Evolutionary conservation across 2,888 invertebrate species (phyloP).

Genomic region (Onthophagus sagittarius): DNA sequence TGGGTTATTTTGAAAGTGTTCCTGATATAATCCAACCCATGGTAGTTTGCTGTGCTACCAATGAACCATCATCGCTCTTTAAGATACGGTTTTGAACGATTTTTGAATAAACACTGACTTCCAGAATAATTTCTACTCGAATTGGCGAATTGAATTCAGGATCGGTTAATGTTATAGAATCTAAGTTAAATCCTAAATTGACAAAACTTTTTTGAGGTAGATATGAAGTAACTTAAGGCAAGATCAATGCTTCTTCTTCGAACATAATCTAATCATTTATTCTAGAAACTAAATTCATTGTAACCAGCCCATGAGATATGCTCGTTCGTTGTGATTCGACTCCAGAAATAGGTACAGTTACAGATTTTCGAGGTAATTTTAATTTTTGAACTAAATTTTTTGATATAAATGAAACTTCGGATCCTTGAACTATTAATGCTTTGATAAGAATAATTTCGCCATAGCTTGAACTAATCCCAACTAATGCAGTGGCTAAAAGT

Average conservation of each 20-base stretch:
- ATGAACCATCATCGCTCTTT: neutral
- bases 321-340: neutral
- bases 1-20: neutral
- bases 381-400: neutral
- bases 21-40: neutral
- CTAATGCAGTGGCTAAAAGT: neutral
- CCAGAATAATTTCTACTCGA: neutral
- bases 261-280: neutral
- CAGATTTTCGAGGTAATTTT: neutral
- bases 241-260: neutral
- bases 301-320: neutral
- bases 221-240: neutral
- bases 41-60: neutral
- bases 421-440: neutral
- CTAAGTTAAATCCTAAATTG: neutral
- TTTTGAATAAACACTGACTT: neutral
- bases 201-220: neutral
- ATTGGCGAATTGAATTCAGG: neutral
- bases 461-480: neutral
- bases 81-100: neutral
- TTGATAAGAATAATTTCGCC: neutral
- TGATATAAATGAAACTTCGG: neutral
- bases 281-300: neutral
- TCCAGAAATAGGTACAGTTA: neutral
- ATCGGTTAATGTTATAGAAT: neutral